phyloP scores from a whole-genome alignment of 2,113 vertebrate species.

The Chascanopsetta lugubris region DNA sequence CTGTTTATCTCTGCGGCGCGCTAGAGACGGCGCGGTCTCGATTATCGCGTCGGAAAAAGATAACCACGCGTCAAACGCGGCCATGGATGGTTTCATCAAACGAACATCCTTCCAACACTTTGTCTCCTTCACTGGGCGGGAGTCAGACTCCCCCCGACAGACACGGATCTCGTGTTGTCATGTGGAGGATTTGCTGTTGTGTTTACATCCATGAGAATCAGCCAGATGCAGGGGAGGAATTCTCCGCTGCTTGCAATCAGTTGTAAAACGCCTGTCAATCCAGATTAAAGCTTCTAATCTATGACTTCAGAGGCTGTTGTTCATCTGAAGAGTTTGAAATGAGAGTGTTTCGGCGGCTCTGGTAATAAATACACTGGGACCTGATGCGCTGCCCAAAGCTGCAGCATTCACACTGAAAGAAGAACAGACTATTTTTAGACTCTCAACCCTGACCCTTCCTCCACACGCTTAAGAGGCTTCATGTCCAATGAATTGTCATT shows the following conservation, averaged over 20 bases:
- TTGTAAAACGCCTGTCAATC: conserved; percentile 53
- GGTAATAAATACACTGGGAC: too few relatives aligned
- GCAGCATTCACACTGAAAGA: not conserved
- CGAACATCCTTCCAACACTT: conserved; percentile 1
- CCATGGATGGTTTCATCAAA: not conserved
- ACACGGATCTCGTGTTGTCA: conserved; percentile 1
- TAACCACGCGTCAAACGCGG: not conserved
- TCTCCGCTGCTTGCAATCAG: conserved; percentile 65
- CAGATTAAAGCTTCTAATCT: conserved; percentile 72
- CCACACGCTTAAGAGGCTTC: conserved; percentile 14
- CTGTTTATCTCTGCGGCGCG: not conserved
- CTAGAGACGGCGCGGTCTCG: not conserved
- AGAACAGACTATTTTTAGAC: conserved; percentile 8
- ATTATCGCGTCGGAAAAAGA: not conserved
- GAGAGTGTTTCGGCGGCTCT: too few relatives aligned
- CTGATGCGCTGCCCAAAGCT: not conserved
- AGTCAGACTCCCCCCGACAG: not conserved
- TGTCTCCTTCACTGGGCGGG: not conserved
- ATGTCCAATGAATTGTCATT: conserved; percentile 24
- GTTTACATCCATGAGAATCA: conserved; percentile 37
- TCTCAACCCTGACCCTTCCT: not conserved
- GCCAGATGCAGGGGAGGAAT: conserved; percentile 50
- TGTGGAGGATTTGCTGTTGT: conserved; percentile 37
- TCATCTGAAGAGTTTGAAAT: conserved; percentile 41
- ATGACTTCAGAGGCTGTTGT: conserved; percentile 45